A percentile compares a stretch with the other conserved stretches of the same genome.
phyloP scores from a whole-genome alignment of 2,113 vertebrate genomes.

The Macaca nemestrina region DNA sequence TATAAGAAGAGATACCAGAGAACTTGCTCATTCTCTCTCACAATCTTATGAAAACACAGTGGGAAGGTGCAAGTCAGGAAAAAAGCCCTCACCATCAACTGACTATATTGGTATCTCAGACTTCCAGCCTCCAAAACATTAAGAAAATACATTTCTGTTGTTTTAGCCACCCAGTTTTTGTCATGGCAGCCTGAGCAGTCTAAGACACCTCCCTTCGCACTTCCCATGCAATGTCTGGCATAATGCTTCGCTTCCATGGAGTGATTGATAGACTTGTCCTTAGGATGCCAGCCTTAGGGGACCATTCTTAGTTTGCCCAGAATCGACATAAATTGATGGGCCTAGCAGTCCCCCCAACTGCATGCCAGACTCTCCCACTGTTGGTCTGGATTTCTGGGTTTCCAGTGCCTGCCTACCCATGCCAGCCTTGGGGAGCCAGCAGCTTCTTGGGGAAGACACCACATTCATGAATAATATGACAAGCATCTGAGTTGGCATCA shows the following conservation, averaged over 20 bases:
- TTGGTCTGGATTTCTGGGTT: constrained; percentile 59
- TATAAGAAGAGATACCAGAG: background rate
- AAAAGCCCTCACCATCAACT: background rate
- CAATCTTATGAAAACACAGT: background rate
- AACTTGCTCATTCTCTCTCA: background rate
- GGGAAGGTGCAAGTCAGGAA: background rate
- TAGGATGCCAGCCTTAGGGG: constrained; percentile 11
- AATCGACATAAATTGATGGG: background rate
- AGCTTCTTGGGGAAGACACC: constrained; percentile 62
- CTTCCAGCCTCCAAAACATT: background rate
- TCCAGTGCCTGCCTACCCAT: constrained; percentile 16
- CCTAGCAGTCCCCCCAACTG: background rate
- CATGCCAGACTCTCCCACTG: constrained; percentile 54
- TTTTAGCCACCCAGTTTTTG: background rate
- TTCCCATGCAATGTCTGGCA: background rate
- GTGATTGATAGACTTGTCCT: background rate
- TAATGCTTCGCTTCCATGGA: background rate
- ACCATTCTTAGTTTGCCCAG: constrained; percentile 40
- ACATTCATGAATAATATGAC: constrained; percentile 74
- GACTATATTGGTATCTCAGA: background rate
- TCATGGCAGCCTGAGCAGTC: background rate
- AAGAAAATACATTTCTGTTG: background rate
- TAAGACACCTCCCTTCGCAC: background rate
- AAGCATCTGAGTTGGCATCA: constrained; percentile 72
- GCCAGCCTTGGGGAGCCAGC: constrained; percentile 22